phyloP scores from a whole-genome alignment of 2,113 vertebrate species.

The Amphiprion ocellaris region DNA sequence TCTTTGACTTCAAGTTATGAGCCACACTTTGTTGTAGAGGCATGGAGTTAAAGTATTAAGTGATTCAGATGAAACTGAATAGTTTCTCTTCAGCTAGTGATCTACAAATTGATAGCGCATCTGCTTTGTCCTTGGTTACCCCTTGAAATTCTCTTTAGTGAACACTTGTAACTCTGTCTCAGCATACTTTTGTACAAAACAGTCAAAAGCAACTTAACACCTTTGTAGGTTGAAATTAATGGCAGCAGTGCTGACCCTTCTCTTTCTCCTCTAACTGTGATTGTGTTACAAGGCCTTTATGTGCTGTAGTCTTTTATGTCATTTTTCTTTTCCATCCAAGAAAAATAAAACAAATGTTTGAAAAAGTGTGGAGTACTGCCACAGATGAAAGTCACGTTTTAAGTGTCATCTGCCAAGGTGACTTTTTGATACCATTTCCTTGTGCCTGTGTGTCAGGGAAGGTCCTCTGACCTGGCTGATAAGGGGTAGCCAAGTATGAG shows the following conservation, averaged over 20 bases:
- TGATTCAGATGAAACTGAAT: conserved; percentile 41
- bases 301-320: conserved; percentile 22
- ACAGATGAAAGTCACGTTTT: conserved; percentile 53
- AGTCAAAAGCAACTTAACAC: conserved; percentile 26
- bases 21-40: conserved; percentile 12
- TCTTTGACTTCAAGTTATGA: conserved; percentile 35
- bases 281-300: conserved; percentile 46
- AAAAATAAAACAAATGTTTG: conserved; percentile 31
- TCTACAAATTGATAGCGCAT: conserved; percentile 34
- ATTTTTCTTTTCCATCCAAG: conserved; percentile 40
- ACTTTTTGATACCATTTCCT: conserved; percentile 67
- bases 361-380: conserved; percentile 13
- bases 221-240: conserved; percentile 46
- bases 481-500: conserved; percentile 72
- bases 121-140: conserved; percentile 50
- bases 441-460: conserved; percentile 58
- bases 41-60: conserved; percentile 26
- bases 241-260: conserved; percentile 22
- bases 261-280: conserved; percentile 26
- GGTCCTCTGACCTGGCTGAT: conserved; percentile 75
- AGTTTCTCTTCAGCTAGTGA: conserved; percentile 44
- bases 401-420: conserved; percentile 76
- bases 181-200: conserved; percentile 28
- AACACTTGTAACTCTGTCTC: conserved; percentile 33
- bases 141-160: conserved; percentile 26